Evolutionary conservation across 2,888 invertebrate genomes (phyloP).

Genomic region (Salticus scenicus): DNA sequence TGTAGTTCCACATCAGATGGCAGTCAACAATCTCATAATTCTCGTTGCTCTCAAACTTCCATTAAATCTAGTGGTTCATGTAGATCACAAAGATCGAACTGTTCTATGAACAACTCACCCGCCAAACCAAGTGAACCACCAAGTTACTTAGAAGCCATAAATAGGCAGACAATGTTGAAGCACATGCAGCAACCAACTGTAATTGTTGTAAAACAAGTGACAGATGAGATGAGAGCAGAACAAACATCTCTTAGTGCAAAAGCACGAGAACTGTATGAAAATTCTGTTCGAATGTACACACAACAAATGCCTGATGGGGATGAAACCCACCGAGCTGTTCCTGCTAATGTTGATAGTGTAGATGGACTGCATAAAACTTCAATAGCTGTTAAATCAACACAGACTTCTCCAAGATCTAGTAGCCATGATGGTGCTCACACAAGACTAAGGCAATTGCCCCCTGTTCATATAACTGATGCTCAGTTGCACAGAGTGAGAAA

Average conservation of each 20-base stretch:
- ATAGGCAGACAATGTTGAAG: slow-evolving; percentile 70
- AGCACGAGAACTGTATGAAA: slow-evolving; percentile 73
- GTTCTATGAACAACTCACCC: slow-evolving; percentile 56
- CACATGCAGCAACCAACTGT: slow-evolving; percentile 42
- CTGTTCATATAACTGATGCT: slow-evolving; percentile 79
- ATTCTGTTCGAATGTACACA: slow-evolving; percentile 71
- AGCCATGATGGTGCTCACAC: slow-evolving; percentile 44
- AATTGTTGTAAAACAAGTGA: slow-evolving; percentile 44
- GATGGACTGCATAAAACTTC: slow-evolving; percentile 41
- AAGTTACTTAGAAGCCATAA: slow-evolving; percentile 74
- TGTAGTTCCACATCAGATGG: slow-evolving; percentile 71
- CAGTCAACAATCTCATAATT: slow-evolving; percentile 64
- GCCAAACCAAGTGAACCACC: slow-evolving; percentile 72
- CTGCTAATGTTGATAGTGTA: slow-evolving; percentile 53
- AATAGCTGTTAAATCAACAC: slow-evolving; percentile 41
- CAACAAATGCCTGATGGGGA: slow-evolving; percentile 44
- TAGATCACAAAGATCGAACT: slow-evolving; percentile 45
- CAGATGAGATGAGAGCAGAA: slow-evolving; percentile 70
- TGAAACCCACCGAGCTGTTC: slow-evolving; percentile 70
- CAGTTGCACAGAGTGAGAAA: slow-evolving; percentile 59
- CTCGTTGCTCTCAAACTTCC: slow-evolving; percentile 56
- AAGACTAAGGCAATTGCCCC: slow-evolving; percentile 80
- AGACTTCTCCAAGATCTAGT: slow-evolving; percentile 34
- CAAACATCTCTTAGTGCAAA: slow-evolving; percentile 73
- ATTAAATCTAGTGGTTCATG: slow-evolving; percentile 46